Evolutionary conservation across 53 echinoderm and acorn worm genomes (phyloP), one percentile per base, ranked within the genome.

Genomic region (Mesocentrotus franciscanus): DNA sequence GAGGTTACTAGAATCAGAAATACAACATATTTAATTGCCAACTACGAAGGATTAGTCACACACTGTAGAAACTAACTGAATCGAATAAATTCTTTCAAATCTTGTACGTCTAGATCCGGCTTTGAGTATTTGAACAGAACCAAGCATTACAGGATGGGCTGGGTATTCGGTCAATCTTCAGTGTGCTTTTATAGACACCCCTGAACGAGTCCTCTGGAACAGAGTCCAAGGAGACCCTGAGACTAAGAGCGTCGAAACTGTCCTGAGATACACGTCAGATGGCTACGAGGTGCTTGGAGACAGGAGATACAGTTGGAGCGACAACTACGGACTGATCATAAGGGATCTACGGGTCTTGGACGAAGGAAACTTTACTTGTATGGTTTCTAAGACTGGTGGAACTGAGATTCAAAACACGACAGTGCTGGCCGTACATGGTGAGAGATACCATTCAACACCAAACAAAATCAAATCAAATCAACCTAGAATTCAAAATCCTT

Each of bases 311-410:
- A 56, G 24, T n/a, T 89, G 58, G 89, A 89, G 89, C 58, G 24
- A 56, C 10, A 89, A 9, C 58, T 89, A 57, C 27, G 58, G 58
- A 17, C 60, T 89, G 89, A 89, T 89, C 58, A 89, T 89, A 30
- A 24, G 7, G n/a, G 59, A n/a, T 59, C 56, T 59, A 8, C 26
- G 16, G 26, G 26, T 27, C n/a, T 24, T 20, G 26, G 89, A 89
- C 36, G 89, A 59, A 29, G 89, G 89, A 9, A 89, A 89, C 12
- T 89, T 89, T 57, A 89, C 89, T 13, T 89, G 89, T 29, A 24
- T 56, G 56, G 89, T 89, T 11, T 10, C n/a, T 5, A 85, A 85
- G 29, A 3, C 26, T 3, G 56, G 26, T 26, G 89, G 36, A 30
- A 89, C 29, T 56, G 15, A 57, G 9, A 56, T 57, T n/a, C 2